A percentile compares a stretch with the other conserved stretches of the same genome.
phyloP scores from a whole-genome alignment of 2,888 invertebrate genomes.

The Torymus tubicola region DNA sequence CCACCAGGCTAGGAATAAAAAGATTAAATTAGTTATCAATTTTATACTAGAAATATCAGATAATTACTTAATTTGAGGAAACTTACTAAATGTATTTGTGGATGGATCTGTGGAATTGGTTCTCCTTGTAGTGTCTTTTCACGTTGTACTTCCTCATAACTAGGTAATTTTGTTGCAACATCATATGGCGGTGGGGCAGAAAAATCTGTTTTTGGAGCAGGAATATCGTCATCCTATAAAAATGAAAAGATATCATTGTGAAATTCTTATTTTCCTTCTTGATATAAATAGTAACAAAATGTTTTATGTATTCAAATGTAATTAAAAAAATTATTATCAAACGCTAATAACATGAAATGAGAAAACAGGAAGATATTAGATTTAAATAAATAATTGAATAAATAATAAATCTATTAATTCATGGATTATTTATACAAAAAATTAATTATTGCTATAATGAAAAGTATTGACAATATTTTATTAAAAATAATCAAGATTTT shows the following conservation, averaged over 20 bases:
- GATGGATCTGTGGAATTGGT: constrained; percentile 74
- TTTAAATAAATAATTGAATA: no score
- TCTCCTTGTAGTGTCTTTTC: constrained; percentile 90
- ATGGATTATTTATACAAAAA: no score
- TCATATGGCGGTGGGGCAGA: constrained; percentile 94
- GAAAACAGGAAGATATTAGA: no score
- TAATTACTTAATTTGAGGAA: not conserved
- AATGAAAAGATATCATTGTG: not conserved
- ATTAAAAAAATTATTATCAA: no score
- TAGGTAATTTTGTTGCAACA: constrained; percentile 89
- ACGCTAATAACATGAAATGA: no score
- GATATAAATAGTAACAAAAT: no score
- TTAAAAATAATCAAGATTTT: not conserved
- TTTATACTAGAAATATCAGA: not conserved
- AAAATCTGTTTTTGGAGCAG: constrained; percentile 90
- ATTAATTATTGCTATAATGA: no score
- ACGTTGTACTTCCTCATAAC: constrained; percentile 94
- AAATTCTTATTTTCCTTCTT: no score
- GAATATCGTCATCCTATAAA: constrained; percentile 80
- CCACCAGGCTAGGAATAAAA: constrained; percentile 67
- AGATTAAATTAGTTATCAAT: not conserved
- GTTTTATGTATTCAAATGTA: no score
- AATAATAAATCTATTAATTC: no score
- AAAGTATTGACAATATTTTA: no score
- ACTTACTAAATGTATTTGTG: constrained; percentile 72